Conservation (phyloP, 2,113 vertebrate species). For the Albula glossodonta region DNA sequence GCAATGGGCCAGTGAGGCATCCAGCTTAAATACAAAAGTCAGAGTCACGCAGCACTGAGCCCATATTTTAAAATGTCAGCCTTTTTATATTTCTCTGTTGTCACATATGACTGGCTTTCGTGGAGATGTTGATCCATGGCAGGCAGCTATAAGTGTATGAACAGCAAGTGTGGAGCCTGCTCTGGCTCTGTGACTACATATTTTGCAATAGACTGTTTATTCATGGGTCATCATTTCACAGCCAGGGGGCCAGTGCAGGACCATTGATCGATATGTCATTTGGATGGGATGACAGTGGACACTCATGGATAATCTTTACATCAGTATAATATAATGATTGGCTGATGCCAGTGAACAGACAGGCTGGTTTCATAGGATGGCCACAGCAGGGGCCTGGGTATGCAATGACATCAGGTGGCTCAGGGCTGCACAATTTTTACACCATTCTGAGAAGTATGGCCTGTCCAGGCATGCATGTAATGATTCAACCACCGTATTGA, state of each 20-base stretch:
- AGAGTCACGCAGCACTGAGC: background rate
- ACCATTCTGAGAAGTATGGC: background rate
- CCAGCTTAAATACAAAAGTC: background rate
- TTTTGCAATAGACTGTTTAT: background rate
- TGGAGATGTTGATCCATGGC: background rate
- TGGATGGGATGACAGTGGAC: background rate
- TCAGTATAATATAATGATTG: background rate
- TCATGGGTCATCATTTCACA: background rate
- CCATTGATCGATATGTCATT: background rate
- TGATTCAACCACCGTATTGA: background rate
- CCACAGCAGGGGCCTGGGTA: background rate
- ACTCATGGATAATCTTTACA: background rate
- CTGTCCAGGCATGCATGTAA: background rate
- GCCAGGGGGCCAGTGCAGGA: background rate
- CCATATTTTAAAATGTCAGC: background rate
- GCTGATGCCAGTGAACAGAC: background rate
- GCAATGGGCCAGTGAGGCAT: background rate
- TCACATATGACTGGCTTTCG: background rate
- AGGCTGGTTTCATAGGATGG: background rate
- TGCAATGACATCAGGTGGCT: background rate
- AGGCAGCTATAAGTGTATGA: background rate
- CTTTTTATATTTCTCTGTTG: background rate
- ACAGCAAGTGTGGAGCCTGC: background rate
- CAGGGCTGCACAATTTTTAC: background rate
- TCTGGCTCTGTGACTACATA: background rate